Conservation (phyloP, 2,888 invertebrate genomes). For the Celastrina argiolus region DNA sequence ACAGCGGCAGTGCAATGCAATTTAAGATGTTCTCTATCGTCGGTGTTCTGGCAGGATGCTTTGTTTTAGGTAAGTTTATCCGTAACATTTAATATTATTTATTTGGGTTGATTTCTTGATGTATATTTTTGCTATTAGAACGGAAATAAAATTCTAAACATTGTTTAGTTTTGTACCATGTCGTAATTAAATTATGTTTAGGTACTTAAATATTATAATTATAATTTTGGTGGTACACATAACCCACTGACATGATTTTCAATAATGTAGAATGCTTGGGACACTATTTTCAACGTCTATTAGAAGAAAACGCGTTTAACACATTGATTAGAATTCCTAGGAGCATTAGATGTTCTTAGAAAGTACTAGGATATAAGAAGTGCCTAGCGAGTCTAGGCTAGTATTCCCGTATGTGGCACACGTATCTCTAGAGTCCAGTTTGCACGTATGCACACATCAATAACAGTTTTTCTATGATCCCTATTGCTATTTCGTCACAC, state of each 20-base stretch:
- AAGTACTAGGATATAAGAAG: conserved; percentile 67
- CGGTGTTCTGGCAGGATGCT: conserved; percentile 34
- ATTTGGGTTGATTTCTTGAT: too few species aligned
- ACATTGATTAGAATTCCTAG: conserved; percentile 53
- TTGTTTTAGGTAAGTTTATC: conserved; percentile 34
- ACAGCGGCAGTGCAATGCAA: conserved; percentile 46
- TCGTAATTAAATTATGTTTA: too few species aligned
- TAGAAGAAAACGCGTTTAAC: background rate
- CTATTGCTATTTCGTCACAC: conserved; percentile 51
- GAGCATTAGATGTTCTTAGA: conserved; percentile 78
- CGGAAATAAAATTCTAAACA: too few species aligned
- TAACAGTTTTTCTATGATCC: conserved; percentile 59
- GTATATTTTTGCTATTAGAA: too few species aligned
- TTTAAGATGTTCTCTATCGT: conserved; percentile 44
- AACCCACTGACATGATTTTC: too few species aligned
- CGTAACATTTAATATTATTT: conserved; percentile 7
- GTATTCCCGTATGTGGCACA: conserved; percentile 55
- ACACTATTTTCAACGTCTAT: background rate
- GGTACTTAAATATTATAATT: too few species aligned
- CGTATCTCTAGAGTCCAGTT: conserved; percentile 50
- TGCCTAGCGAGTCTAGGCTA: conserved; percentile 52
- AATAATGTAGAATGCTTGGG: background rate
- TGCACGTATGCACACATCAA: conserved; percentile 45
- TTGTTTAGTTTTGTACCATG: too few species aligned
- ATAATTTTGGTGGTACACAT: too few species aligned